These are phyloP conservation scores for Sericinus montela DNA, from an alignment of 2,888 invertebrate species.

Conservation along the genomic window DNA sequence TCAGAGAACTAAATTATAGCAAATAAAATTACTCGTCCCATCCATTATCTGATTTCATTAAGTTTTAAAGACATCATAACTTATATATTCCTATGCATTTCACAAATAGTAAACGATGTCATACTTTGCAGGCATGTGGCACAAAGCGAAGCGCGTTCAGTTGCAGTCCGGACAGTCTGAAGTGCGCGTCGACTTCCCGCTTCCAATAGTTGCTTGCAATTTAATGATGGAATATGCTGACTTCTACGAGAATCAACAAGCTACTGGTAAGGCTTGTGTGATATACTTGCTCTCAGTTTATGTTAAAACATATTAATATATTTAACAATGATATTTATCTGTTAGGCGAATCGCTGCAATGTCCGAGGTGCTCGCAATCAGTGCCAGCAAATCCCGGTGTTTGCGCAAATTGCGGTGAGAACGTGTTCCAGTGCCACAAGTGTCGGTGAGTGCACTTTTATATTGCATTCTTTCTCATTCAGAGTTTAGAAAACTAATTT, in stretches of 20 bases:
- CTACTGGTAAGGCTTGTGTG: slow-evolving; percentile 80
- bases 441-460: slow-evolving; percentile 86
- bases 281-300: no score
- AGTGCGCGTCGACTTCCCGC: slow-evolving; percentile 96
- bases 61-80: no score
- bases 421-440: slow-evolving; percentile 99
- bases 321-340: neutral
- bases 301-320: no score
- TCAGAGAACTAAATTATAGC: no score
- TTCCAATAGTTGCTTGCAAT: slow-evolving; percentile 98
- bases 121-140: slow-evolving; percentile 87
- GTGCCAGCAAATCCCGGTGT: slow-evolving; percentile 99
- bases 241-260: slow-evolving; percentile 97
- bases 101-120: neutral
- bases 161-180: slow-evolving; percentile 96
- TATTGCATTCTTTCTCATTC: no score
- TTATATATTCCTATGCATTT: no score
- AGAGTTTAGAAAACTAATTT: no score
- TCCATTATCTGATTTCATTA: no score
- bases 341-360: slow-evolving; percentile 91
- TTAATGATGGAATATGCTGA: slow-evolving; percentile 99
- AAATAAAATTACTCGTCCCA: no score
- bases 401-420: slow-evolving; percentile 98
- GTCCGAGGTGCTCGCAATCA: slow-evolving; percentile 96
- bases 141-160: slow-evolving; percentile 95